These are phyloP conservation scores for Notospermus geniculatus DNA, from an alignment of 1,140 invertebrate genomes.

Conservation along the genomic window DNA sequence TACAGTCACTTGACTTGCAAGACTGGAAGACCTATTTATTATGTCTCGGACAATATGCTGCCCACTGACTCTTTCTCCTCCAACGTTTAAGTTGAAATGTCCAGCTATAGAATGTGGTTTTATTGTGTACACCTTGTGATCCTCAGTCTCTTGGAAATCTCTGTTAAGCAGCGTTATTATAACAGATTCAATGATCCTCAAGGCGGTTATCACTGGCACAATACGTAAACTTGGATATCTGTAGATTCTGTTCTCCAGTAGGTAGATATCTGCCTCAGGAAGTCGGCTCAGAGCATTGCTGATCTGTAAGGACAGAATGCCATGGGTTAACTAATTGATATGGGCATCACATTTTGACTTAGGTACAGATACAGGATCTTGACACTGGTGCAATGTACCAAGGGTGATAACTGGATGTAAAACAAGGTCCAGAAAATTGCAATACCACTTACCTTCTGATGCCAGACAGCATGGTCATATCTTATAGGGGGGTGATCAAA, in stretches of 20 bases:
- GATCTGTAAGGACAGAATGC: constrained; percentile 18
- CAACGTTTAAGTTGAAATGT: constrained; percentile 25
- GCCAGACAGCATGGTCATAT: constrained; percentile 21
- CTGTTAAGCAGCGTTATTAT: constrained; percentile 23
- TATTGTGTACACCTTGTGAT: constrained; percentile 21
- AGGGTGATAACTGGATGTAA: background rate
- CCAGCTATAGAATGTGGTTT: constrained; percentile 18
- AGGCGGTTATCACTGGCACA: constrained; percentile 22
- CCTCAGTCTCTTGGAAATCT: constrained; percentile 9
- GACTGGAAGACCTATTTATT: background rate
- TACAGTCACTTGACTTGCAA: background rate
- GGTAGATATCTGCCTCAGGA: constrained; percentile 25
- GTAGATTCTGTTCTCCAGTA: constrained; percentile 23
- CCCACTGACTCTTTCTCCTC: constrained; percentile 28
- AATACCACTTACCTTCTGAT: constrained; percentile 24
- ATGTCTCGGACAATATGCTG: constrained; percentile 26
- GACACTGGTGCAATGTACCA: background rate
- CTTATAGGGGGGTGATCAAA: constrained; percentile 21
- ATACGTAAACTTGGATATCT: constrained; percentile 22
- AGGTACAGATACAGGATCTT: background rate
- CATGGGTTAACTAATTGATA: background rate
- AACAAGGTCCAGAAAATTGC: background rate
- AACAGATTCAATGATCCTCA: constrained; percentile 26
- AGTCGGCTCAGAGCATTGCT: constrained; percentile 13
- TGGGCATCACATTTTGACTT: background rate